A percentile compares a stretch with the other conserved stretches of the same genome.
phyloP scores from a whole-genome alignment of 2,888 invertebrate genomes.

The Drosophila gaucha region DNA sequence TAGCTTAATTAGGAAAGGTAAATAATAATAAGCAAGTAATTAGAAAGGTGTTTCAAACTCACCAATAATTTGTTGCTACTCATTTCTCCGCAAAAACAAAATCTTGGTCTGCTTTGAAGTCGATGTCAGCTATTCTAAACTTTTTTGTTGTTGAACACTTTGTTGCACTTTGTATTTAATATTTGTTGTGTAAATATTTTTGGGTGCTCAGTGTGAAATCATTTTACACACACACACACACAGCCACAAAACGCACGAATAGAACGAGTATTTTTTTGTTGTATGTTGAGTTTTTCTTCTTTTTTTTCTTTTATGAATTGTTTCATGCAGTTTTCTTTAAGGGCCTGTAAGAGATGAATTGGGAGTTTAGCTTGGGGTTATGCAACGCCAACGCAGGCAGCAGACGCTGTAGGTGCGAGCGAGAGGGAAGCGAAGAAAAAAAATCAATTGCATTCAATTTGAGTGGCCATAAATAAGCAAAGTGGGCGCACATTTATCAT shows the following conservation, averaged over 20 bases:
- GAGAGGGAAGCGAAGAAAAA: not conserved
- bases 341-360: slow-evolving; percentile 43
- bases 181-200: slow-evolving; percentile 50
- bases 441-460: slow-evolving; percentile 80
- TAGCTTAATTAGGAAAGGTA: slow-evolving; percentile 2
- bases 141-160: slow-evolving; percentile 39
- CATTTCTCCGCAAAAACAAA: slow-evolving; percentile 82
- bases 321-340: slow-evolving; percentile 49
- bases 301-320: slow-evolving; percentile 30
- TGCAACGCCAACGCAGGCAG: slow-evolving; percentile 70
- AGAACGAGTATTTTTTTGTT: slow-evolving; percentile 23
- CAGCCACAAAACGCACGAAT: slow-evolving; percentile 22
- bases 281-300: slow-evolving; percentile 17
- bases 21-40: not conserved
- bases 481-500: slow-evolving; percentile 70
- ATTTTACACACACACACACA: slow-evolving; percentile 53
- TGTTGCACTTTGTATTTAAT: slow-evolving; percentile 58
- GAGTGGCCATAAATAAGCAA: slow-evolving; percentile 73
- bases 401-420: not conserved
- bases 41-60: slow-evolving; percentile 46
- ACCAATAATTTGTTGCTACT: slow-evolving; percentile 80
- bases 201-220: slow-evolving; percentile 57
- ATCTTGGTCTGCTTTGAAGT: slow-evolving; percentile 47
- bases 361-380: slow-evolving; percentile 45
- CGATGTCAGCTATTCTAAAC: slow-evolving; percentile 21